Percentiles rank a stretch among this genome's conserved stretches.
phyloP scores from a whole-genome alignment of 2,113 vertebrate species.

The Takifugu flavidus region DNA sequence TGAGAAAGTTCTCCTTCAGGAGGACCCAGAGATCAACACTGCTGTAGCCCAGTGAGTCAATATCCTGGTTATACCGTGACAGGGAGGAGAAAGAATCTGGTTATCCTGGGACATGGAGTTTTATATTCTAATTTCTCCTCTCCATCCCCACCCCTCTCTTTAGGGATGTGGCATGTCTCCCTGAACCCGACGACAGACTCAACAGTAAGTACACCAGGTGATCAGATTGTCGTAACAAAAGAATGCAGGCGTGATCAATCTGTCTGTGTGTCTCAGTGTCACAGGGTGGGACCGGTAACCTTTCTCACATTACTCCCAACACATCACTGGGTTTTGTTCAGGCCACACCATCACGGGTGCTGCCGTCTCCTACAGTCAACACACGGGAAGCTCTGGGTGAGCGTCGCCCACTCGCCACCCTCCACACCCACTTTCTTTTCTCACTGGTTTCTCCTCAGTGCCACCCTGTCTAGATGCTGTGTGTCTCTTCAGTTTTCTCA shows the following conservation, averaged over 20 bases:
- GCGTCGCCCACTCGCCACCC: background rate
- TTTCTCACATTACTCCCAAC: slow-evolving; percentile 86
- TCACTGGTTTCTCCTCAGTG: background rate
- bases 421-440: background rate
- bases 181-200: slow-evolving; percentile 34
- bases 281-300: slow-evolving; percentile 66
- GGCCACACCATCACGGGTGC: slow-evolving; percentile 82
- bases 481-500: background rate
- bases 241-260: background rate
- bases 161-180: background rate
- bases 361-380: slow-evolving; percentile 91
- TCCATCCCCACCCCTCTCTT: background rate
- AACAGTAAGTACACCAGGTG: slow-evolving; percentile 37
- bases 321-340: slow-evolving; percentile 77
- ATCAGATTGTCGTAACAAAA: background rate
- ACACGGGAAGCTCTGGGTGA: slow-evolving; percentile 91
- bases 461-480: background rate
- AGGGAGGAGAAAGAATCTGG: too few species aligned
- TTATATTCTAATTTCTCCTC: background rate
- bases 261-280: slow-evolving; percentile 49
- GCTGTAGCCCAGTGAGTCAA: too few species aligned
- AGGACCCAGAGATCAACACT: too few species aligned
- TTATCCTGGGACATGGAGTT: background rate
- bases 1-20: background rate
- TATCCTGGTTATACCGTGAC: background rate